phyloP scores from a whole-genome alignment of 2,888 invertebrate species.

The Lasioglossum zephyrum region DNA sequence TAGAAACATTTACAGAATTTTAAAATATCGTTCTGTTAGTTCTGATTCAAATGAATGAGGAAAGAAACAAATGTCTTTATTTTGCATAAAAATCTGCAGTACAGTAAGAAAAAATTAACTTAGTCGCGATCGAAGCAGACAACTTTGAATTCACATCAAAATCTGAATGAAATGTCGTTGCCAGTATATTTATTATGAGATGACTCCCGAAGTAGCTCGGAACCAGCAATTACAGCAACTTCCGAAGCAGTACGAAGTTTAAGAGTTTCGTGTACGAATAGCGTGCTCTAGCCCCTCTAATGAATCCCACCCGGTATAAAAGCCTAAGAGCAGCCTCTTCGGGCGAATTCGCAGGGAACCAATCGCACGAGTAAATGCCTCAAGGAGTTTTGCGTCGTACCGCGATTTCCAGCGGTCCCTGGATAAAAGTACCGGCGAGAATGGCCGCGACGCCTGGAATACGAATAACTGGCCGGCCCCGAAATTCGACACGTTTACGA shows the following conservation, averaged over 20 bases:
- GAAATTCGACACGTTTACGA: conserved; percentile 41
- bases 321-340: background rate
- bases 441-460: conserved; percentile 11
- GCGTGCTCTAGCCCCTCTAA: background rate
- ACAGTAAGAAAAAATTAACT: too few relatives aligned
- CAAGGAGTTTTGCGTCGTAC: conserved; percentile 9
- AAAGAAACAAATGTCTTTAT: too few relatives aligned
- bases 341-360: background rate
- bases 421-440: conserved; percentile 34
- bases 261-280: background rate
- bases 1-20: too few relatives aligned
- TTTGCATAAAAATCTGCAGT: too few relatives aligned
- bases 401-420: conserved; percentile 6
- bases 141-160: too few relatives aligned
- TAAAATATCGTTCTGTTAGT: too few relatives aligned
- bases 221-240: background rate
- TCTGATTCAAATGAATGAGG: too few relatives aligned
- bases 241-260: background rate
- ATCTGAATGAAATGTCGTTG: too few relatives aligned
- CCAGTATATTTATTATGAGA: background rate
- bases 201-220: background rate
- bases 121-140: too few relatives aligned
- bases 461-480: conserved; percentile 33
- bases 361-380: background rate
- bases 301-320: background rate